Percentiles rank a stretch among this genome's conserved stretches.
Conservation (phyloP, 2,888 invertebrate genomes). For the Thysanoteuthis rhombus region DNA sequence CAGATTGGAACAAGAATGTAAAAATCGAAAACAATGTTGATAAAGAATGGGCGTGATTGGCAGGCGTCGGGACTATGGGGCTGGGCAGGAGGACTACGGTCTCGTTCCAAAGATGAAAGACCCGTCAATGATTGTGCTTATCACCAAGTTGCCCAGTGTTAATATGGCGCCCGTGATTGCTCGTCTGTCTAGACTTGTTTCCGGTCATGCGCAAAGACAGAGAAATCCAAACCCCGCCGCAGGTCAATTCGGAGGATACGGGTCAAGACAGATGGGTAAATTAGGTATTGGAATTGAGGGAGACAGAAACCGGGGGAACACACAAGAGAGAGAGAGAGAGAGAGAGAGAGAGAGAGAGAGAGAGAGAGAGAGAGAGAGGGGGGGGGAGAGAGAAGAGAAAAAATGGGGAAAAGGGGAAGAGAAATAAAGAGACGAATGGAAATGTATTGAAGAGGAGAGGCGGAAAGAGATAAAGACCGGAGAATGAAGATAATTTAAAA, state of each 20-base stretch:
- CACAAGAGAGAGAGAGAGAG: background rate
- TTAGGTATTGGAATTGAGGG: background rate
- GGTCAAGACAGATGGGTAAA: background rate
- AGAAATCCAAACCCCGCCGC: background rate
- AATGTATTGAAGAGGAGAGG: too few species aligned
- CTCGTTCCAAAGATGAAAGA: background rate
- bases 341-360: too few species aligned
- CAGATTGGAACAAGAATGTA: too few species aligned
- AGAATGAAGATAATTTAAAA: too few species aligned
- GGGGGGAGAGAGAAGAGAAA: too few species aligned
- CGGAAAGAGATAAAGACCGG: too few species aligned
- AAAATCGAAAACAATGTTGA: background rate
- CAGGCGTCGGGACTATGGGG: background rate
- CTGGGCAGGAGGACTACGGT: background rate
- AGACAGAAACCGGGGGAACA: background rate
- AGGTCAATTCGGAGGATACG: background rate
- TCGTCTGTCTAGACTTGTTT: background rate
- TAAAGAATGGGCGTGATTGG: background rate
- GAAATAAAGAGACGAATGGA: too few species aligned
- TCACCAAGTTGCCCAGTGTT: background rate
- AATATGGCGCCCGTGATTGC: background rate
- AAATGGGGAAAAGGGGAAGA: too few species aligned
- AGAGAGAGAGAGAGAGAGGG: too few species aligned
- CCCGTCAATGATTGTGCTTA: background rate
- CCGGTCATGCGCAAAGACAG: background rate